Conservation (phyloP, 2,113 vertebrate species). For the Rana temporaria region DNA sequence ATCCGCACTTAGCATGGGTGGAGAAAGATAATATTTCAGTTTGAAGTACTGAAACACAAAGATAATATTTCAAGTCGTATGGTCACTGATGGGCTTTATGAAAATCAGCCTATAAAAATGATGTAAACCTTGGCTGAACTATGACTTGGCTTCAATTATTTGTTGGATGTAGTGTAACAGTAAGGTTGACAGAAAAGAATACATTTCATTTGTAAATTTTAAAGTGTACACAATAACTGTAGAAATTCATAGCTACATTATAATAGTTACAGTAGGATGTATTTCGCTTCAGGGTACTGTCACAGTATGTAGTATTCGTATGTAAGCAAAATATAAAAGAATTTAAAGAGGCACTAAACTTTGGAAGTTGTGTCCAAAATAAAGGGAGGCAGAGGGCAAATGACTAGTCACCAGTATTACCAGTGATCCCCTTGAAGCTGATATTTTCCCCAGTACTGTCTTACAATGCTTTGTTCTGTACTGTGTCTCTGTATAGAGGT, state of each 20-base stretch:
- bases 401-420: no score
- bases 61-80: conserved; percentile 30
- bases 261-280: neutral
- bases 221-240: conserved; percentile 2
- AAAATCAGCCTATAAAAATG: conserved; percentile 34
- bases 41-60: no score
- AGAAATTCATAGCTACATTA: neutral
- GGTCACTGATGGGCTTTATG: conserved; percentile 28
- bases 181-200: neutral
- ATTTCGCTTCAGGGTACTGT: no score
- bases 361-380: no score
- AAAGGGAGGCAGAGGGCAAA: no score
- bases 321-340: no score
- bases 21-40: conserved; percentile 11
- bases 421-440: no score
- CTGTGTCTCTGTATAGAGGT: no score
- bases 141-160: conserved; percentile 12
- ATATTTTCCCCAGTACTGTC: no score
- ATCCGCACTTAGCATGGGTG: conserved; percentile 38
- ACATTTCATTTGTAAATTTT: conserved; percentile 17
- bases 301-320: no score
- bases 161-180: neutral
- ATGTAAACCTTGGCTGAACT: conserved; percentile 52
- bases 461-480: no score
- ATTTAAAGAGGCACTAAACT: no score